phyloP scores from a whole-genome alignment of 1,140 invertebrate species.

The Venturia canescens region DNA sequence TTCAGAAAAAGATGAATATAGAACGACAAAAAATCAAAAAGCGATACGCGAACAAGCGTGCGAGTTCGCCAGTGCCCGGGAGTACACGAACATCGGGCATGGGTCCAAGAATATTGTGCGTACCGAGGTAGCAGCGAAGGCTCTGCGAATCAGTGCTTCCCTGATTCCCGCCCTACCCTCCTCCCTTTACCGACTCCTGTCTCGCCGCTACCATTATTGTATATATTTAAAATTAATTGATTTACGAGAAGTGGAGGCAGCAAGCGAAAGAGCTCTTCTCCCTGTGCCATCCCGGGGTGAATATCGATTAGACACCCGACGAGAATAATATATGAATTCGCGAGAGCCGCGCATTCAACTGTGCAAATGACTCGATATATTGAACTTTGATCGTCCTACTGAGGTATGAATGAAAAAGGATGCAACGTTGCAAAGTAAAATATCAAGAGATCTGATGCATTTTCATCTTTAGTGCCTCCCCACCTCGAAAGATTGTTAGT shows the following conservation, averaged over 20 bases:
- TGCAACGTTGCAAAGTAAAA: conserved; percentile 33
- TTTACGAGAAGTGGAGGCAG: conserved; percentile 33
- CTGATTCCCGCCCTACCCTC: neutral
- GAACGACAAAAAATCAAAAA: conserved; percentile 2
- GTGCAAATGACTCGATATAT: conserved; percentile 39
- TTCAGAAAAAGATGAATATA: neutral
- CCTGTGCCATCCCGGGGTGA: conserved; percentile 13
- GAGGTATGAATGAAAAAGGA: conserved; percentile 27
- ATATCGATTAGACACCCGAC: conserved; percentile 42
- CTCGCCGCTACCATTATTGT: conserved; percentile 33
- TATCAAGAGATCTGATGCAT: conserved; percentile 1
- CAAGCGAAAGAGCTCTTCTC: neutral
- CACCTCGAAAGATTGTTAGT: neutral
- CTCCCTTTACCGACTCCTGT: neutral
- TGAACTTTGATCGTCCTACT: neutral
- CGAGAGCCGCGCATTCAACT: conserved; percentile 22
- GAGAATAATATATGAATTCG: conserved; percentile 35
- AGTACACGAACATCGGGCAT: conserved; percentile 33
- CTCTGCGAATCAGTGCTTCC: conserved; percentile 10
- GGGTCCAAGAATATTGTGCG: conserved; percentile 41
- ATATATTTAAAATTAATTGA: conserved; percentile 48
- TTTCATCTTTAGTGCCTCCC: neutral
- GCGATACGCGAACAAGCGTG: neutral
- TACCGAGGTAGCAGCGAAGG: neutral
- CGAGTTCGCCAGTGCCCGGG: neutral